Base-by-base conservation (phyloP, 2,797 vertebrate species). In the Eremophila alpestris region DNA sequence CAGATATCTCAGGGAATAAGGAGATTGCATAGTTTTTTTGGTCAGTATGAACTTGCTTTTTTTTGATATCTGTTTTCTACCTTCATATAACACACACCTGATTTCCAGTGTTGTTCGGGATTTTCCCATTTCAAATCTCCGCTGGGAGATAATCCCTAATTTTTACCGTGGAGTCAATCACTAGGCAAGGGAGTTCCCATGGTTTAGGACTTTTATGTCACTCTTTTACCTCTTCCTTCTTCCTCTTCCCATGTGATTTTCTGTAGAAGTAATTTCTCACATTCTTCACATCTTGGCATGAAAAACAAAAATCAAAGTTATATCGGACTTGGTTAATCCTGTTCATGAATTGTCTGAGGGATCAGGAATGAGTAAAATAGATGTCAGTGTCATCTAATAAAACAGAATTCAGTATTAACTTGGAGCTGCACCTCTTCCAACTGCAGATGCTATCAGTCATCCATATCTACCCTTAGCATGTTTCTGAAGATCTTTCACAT, bases 401-500 rank as follows among this genome's bases (percentile, higher is more conserved):
- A 94, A 76, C 0, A 74, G 75, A 74, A 64, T 70, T 90, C 38
- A 71, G 2, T 46, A 74, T 52, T 67, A 64, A 63, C 36, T 85
- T 71, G 46, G n/a, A 91, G 54, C 54, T 81, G 19, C 46, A 71
- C 18, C 18, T 80, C 40, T 89, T 83, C 70, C 64, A 79, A 32
- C 22, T 71, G 70, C 51, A 93, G 65, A 80, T 62, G 36, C 27
- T 77, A 13, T 68, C 87, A 89, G 45, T 46, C 56, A 91, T 34
- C 49, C n/a, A 60, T 56, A 83, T 23, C 41, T 40, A 74, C 45
- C 48, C 26, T 49, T 24, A 68, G 41, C 8, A 1, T 54, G 24
- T 84, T 85, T 83, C 59, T 49, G 41, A 77, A 87, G 55, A 30
- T 36, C 23, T 74, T 73, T 63, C 36, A 52, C 30, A 36, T 27